Evolutionary conservation across 2,888 invertebrate genomes (phyloP), one percentile per base, ranked within the genome.

Genomic region (Sinopyrophorus schimmeli): DNA sequence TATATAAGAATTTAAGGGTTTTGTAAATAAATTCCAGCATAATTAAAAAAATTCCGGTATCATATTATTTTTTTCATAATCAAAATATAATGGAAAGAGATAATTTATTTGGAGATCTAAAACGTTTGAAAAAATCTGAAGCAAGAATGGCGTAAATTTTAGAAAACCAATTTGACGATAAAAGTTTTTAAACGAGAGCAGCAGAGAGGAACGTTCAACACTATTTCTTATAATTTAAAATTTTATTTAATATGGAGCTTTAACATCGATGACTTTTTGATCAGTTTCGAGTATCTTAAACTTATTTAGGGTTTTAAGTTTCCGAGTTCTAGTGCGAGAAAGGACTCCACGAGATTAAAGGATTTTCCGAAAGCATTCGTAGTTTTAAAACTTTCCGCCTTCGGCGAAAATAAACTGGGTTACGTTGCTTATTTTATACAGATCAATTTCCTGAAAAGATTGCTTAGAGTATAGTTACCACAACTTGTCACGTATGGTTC

Each of bases 351-450:
- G 11, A 27, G 37, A 44, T 44, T 44, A 37, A 17, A 28, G 30
- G 31, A 37, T 15, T 44, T 23, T 44, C 30, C 18, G 27, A 37
- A 44, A 37, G 44, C 24, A 38, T 38, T 26, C 21, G 16, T 24
- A 44, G 44, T 38, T 44, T 44, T 37, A 37, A 43, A 43, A 44
- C 28, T 44, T 44, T 44, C 23, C 37, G 24, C 37, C 28, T 28
- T 23, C 12, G 21, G 12, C 30, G 10, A 31, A n/a, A 41, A 23
- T 41, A 41, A 41, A 41, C 41, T 31, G 41, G 20, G 28, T 40
- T 39, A 28, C 28, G 18, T 11, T 4, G 28, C 16, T 24, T 23
- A 31, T 40, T 30, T 31, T 31, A 20, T 31, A 31, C 30, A 24
- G 24, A 24, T 31, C 41, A 41, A 41, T 41, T 41, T 41, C 16